Percentiles rank a stretch among this genome's conserved stretches.
phyloP scores from a whole-genome alignment of 2,113 vertebrate genomes.

The Pterophyllum scalare region DNA sequence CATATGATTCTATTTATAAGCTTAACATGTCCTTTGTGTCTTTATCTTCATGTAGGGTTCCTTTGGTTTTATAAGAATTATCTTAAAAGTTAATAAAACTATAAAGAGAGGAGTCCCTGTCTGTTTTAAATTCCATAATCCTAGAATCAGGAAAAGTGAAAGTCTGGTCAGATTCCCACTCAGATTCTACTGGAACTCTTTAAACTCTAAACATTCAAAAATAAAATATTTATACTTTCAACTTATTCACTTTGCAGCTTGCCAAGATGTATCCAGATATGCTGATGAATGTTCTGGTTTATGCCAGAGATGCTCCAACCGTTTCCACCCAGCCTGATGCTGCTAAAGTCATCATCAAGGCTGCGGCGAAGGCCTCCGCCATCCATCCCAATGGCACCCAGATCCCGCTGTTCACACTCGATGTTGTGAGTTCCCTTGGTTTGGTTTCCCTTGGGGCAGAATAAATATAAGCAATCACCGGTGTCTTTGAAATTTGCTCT shows the following conservation, averaged over 20 bases:
- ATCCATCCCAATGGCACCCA: constrained; percentile 49
- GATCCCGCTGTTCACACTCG: constrained; percentile 63
- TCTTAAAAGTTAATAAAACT: no score
- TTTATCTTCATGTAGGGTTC: background rate
- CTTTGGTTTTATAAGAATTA: background rate
- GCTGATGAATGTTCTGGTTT: constrained; percentile 70
- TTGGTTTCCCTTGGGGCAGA: background rate
- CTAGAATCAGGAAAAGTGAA: no score
- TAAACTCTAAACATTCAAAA: background rate
- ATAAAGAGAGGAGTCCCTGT: no score
- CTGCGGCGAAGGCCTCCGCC: constrained; percentile 59
- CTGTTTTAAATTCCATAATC: no score
- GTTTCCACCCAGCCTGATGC: constrained; percentile 68
- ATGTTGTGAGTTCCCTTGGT: constrained; percentile 48
- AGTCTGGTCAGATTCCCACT: no score
- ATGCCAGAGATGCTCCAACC: constrained; percentile 60
- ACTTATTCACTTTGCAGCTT: constrained; percentile 59
- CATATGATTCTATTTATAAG: background rate
- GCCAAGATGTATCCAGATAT: constrained; percentile 72
- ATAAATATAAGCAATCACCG: background rate
- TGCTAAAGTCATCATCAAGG: constrained; percentile 2
- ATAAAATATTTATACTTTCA: background rate
- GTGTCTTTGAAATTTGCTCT: no score
- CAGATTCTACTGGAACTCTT: no score
- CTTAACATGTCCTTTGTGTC: background rate